These are phyloP conservation scores for Drosophila athabasca DNA, from an alignment of 1,140 invertebrate genomes.

Conservation along the genomic window DNA sequence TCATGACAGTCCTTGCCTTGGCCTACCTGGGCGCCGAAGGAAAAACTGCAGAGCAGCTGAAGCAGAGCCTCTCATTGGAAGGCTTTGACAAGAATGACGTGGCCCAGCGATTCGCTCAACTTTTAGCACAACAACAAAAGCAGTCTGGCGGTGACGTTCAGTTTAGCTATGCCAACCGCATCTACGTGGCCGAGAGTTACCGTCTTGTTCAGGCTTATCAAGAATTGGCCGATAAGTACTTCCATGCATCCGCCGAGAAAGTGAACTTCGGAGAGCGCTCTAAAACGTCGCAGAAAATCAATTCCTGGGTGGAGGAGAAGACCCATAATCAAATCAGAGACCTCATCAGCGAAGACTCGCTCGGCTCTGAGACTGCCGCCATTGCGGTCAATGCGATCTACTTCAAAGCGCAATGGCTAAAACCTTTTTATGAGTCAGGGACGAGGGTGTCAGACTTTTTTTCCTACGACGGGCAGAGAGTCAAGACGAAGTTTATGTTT, in stretches of 20 bases:
- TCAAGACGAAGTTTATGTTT: constrained; percentile 84
- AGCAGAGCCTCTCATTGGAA: constrained; percentile 73
- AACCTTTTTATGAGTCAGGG: constrained; percentile 46
- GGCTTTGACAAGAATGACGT: constrained; percentile 29
- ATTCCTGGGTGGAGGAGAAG: constrained; percentile 85
- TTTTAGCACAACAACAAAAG: constrained; percentile 10
- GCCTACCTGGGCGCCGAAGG: constrained; percentile 84
- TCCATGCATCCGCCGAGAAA: constrained; percentile 64
- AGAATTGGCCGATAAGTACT: constrained; percentile 38
- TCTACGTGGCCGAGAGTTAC: constrained; percentile 45
- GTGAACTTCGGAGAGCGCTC: constrained; percentile 83
- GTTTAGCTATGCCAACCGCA: constrained; percentile 58
- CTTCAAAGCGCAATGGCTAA: constrained; percentile 83
- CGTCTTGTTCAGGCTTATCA: constrained; percentile 29
- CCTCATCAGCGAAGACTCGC: constrained; percentile 82
- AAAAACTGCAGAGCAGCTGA: constrained; percentile 84
- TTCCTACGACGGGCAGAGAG: constrained; percentile 38
- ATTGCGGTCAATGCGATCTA: constrained; percentile 88
- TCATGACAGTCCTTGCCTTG: constrained; percentile 85
- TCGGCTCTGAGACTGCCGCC: constrained; percentile 77
- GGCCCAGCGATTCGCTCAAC: constrained; percentile 36
- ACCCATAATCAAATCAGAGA: constrained; percentile 86
- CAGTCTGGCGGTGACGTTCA: constrained; percentile 1
- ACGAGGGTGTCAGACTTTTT: constrained; percentile 39
- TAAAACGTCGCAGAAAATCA: constrained; percentile 84